Conservation (phyloP, 2,113 vertebrate species). For the Corythoichthys haematopterus region DNA sequence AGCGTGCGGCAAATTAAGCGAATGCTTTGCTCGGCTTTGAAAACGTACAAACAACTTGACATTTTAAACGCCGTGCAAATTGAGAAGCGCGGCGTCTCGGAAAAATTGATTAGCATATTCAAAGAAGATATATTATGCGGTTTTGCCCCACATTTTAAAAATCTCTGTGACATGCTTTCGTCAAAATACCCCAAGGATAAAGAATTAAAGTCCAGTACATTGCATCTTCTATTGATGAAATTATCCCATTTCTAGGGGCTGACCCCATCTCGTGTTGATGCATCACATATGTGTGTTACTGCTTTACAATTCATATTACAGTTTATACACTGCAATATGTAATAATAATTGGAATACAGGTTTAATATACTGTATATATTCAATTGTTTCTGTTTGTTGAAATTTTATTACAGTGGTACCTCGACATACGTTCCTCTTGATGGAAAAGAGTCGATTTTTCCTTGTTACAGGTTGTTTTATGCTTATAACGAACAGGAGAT, state of each 20-base stretch:
- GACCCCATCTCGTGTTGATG: too few species aligned
- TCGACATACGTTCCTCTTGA: neutral
- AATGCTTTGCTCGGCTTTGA: conserved; percentile 32
- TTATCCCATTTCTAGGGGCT: neutral
- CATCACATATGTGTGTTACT: too few species aligned
- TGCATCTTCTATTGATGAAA: neutral
- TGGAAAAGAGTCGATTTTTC: too few species aligned
- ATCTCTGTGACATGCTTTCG: neutral
- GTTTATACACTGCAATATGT: too few species aligned
- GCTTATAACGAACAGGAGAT: too few species aligned
- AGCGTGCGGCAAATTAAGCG: conserved; percentile 19
- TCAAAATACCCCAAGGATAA: neutral
- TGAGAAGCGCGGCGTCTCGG: conserved; percentile 19
- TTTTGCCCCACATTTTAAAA: neutral
- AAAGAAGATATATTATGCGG: neutral
- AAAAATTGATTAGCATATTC: conserved; percentile 30
- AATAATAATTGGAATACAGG: too few species aligned
- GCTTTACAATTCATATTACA: too few species aligned
- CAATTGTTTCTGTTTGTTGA: too few species aligned
- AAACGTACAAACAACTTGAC: conserved; percentile 56
- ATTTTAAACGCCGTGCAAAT: conserved; percentile 47
- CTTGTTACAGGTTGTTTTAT: too few species aligned
- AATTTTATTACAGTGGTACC: too few species aligned
- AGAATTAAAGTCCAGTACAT: neutral
- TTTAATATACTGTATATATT: too few species aligned